phyloP scores from a whole-genome alignment of 1,140 invertebrate genomes.

The Rhopalosiphum maidis region DNA sequence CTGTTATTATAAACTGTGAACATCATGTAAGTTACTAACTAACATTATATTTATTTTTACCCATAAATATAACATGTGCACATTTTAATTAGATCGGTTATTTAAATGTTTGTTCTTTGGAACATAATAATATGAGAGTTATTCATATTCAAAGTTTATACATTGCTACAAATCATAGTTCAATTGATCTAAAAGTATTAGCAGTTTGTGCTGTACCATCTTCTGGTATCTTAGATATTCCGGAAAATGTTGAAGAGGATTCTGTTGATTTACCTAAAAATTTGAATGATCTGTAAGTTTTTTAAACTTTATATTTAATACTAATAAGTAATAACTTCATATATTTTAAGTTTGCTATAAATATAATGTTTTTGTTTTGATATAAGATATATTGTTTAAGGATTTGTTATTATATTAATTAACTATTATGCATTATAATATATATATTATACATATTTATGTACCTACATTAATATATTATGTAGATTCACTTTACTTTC shows the following conservation, averaged over 20 bases:
- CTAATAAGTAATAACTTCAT: neutral
- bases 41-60: conserved; percentile 20
- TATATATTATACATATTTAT: no score
- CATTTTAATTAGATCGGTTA: conserved; percentile 37
- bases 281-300: conserved; percentile 45
- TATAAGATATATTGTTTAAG: neutral
- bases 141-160: conserved; percentile 67
- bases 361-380: neutral
- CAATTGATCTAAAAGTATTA: conserved; percentile 65
- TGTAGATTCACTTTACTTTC: no score
- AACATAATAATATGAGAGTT: conserved; percentile 67
- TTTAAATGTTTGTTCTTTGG: conserved; percentile 65
- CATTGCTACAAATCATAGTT: conserved; percentile 67
- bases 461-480: no score
- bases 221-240: conserved; percentile 31
- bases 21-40: conserved; percentile 58
- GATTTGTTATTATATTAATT: neutral
- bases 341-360: neutral
- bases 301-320: neutral
- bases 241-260: conserved; percentile 12
- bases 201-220: conserved; percentile 63
- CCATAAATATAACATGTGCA: neutral
- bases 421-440: no score
- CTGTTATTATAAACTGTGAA: conserved; percentile 65
- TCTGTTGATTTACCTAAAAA: conserved; percentile 45